Evolutionary conservation across 2,888 invertebrate species (phyloP), one percentile per base, ranked within the genome.

Genomic region (Ennomos erosarius): DNA sequence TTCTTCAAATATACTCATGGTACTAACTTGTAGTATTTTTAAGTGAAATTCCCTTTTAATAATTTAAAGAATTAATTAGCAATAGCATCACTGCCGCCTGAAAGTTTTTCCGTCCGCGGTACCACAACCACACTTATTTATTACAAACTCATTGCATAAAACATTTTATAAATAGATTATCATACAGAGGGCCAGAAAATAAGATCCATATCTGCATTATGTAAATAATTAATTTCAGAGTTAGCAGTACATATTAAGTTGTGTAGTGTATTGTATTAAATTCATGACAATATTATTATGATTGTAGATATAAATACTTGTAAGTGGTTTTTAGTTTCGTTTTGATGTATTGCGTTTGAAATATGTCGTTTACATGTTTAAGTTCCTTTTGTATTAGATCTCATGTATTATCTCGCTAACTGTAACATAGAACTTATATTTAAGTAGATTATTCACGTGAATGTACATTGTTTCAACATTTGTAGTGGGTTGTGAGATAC

Each of bases 301-400:
- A 76, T 76, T 83, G 78, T 86, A 84, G 80, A 79, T 84, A 65
- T 54, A 59, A 49, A 10, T 34, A 37, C 37, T 62, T 64, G 49
- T 49, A 57, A 65, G 13, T 64, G 61, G 12, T 67, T 69, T 59
- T 64, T 70, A 55, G 53, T 69, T 68, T 62, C 53, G 67, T 76
- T 82, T 68, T 68, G 75, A 71, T 73, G 74, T 70, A 73, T 75
- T 78, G 68, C 54, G 71, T 79, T 73, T 75, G 67, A 69, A 72
- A 62, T 67, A 68, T 48, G 70, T 75, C 68, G 68, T 74, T 76
- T 48, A 48, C 42, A 73, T 69, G 64, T 61, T 75, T 85, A 79
- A 79, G 85, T 88, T 88, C 87, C 87, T 88, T 26, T 75, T 71
- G 75, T 83, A 64, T 78, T 84, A 86, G 88, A 89, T 89, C 89